phyloP scores from a whole-genome alignment of 2,797 vertebrate species.

The Phrynocephalus vlangalii region DNA sequence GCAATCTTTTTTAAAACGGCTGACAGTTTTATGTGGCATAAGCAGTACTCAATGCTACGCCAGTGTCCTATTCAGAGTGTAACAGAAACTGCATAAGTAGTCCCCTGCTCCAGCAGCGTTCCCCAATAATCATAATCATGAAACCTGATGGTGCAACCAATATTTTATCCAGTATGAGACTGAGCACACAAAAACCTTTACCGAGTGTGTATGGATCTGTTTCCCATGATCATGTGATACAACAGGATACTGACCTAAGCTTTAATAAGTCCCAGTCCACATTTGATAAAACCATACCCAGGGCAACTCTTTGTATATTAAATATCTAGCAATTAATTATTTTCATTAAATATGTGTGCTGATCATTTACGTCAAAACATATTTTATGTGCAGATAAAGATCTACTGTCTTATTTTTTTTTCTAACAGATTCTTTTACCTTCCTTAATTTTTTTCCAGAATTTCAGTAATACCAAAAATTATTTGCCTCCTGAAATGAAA shows the following conservation, averaged over 20 bases:
- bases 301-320: not conserved
- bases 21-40: not conserved
- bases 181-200: too few species aligned
- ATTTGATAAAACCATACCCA: not conserved
- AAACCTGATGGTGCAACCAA: too few species aligned
- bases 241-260: not conserved
- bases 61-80: too few species aligned
- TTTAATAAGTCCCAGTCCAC: not conserved
- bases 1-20: not conserved
- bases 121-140: too few species aligned
- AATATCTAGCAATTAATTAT: not conserved
- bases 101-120: too few species aligned
- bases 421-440: conserved; percentile 27
- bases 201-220: too few species aligned
- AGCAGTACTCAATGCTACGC: not conserved
- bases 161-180: too few species aligned
- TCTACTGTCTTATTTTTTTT: not conserved
- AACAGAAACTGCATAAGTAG: too few species aligned
- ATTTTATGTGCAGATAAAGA: too few species aligned
- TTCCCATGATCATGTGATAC: too few species aligned
- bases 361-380: not conserved
- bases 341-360: not conserved
- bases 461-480: conserved; percentile 99
- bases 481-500: conserved; percentile 97
- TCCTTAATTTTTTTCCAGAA: conserved; percentile 82